phyloP scores from a whole-genome alignment of 2,797 vertebrate genomes.

The Parotocinclus haroldoi region DNA sequence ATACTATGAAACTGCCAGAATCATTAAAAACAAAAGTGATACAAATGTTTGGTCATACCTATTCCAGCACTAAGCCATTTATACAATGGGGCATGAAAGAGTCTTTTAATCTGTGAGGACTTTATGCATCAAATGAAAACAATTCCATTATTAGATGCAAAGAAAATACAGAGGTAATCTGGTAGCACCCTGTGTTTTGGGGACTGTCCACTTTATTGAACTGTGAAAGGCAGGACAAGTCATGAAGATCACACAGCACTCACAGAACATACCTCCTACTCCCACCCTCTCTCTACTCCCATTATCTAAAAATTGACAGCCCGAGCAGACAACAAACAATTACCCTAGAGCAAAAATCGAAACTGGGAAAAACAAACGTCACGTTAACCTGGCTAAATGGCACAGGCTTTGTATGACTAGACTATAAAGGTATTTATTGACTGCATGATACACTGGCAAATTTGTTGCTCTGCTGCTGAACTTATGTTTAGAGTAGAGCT shows the following conservation, averaged over 20 bases:
- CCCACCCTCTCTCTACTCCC: slow-evolving; percentile 52
- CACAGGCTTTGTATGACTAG: slow-evolving; percentile 62
- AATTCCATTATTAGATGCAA: no score
- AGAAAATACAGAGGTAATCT: no score
- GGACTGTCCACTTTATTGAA: no score
- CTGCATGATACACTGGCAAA: slow-evolving; percentile 36
- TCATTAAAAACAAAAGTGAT: no score
- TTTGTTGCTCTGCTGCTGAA: slow-evolving; percentile 3
- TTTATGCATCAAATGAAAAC: no score
- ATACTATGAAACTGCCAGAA: no score
- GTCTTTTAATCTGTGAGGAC: no score
- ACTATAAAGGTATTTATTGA: slow-evolving; percentile 44
- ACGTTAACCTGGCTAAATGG: slow-evolving; percentile 66
- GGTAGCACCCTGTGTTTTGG: no score
- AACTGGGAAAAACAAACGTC: slow-evolving; percentile 60
- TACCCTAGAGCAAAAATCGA: slow-evolving; percentile 58
- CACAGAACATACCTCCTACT: slow-evolving; percentile 51
- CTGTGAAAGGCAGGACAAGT: slow-evolving; percentile 51
- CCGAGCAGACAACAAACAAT: slow-evolving; percentile 72
- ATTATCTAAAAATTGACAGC: slow-evolving; percentile 70
- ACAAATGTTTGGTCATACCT: no score
- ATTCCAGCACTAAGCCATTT: no score
- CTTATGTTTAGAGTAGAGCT: neutral
- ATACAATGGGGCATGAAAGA: no score
- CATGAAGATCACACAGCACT: slow-evolving; percentile 39